These are phyloP conservation scores for Periplaneta americana DNA, from an alignment of 1,140 invertebrate species.

Conservation along the genomic window DNA sequence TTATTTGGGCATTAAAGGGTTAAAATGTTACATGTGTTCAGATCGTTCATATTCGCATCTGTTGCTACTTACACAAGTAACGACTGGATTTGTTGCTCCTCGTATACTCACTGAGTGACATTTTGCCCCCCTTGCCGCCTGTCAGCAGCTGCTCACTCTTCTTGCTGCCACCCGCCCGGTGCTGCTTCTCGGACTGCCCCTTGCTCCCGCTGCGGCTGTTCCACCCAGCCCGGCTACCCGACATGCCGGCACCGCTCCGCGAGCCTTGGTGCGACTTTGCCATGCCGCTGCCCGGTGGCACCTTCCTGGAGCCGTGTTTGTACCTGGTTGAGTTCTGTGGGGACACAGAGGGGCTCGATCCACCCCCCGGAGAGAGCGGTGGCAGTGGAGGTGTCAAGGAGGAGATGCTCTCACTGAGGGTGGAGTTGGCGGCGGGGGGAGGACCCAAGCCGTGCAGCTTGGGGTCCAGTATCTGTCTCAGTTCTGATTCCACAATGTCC, in stretches of 20 bases:
- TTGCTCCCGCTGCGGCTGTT: not conserved
- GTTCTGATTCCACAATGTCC: constrained; percentile 73
- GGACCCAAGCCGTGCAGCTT: constrained; percentile 47
- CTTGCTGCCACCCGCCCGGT: not conserved
- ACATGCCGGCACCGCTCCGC: not conserved
- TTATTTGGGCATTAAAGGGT: not conserved
- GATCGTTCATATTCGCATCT: not conserved
- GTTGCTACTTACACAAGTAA: not conserved
- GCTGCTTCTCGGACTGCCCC: not conserved
- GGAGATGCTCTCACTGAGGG: constrained; percentile 57
- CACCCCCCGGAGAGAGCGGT: constrained; percentile 60
- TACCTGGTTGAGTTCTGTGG: constrained; percentile 22
- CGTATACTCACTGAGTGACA: constrained; percentile 1
- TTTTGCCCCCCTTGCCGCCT: not conserved
- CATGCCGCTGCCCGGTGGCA: not conserved
- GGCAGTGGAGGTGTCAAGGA: constrained; percentile 72
- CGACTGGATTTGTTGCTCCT: not conserved
- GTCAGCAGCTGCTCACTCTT: not conserved
- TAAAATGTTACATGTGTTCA: not conserved
- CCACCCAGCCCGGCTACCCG: not conserved
- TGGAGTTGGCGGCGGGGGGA: constrained; percentile 41
- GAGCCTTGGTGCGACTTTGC: not conserved
- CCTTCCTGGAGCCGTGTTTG: not conserved
- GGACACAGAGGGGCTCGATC: constrained; percentile 35
- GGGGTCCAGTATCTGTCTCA: constrained; percentile 69